Percentiles rank a stretch among this genome's conserved stretches.
These are phyloP conservation scores for Cynocephalus volans DNA, from an alignment of 2,113 vertebrate species.

Conservation along the genomic window DNA sequence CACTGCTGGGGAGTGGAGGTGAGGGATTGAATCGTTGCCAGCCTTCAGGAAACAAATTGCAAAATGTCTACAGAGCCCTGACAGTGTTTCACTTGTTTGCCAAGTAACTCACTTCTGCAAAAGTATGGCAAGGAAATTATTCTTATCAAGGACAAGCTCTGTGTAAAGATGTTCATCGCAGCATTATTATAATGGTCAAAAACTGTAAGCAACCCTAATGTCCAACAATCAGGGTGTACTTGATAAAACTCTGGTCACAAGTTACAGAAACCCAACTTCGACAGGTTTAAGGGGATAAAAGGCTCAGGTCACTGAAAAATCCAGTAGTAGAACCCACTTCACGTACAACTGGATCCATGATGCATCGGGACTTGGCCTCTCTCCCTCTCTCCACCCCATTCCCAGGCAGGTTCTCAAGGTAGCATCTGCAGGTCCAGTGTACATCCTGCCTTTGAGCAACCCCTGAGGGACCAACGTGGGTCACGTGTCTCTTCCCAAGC, in stretches of 20 bases:
- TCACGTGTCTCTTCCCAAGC: not conserved
- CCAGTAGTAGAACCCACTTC: not conserved
- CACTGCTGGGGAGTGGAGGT: too few species aligned
- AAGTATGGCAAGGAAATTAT: not conserved
- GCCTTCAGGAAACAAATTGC: not conserved
- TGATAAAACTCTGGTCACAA: not conserved
- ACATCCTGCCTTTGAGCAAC: not conserved
- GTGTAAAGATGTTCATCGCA: not conserved
- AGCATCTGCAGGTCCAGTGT: too few species aligned
- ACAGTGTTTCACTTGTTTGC: not conserved
- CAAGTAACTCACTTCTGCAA: not conserved
- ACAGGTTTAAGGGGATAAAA: not conserved
- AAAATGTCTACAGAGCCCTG: not conserved
- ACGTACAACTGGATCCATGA: not conserved
- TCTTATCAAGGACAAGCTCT: not conserved
- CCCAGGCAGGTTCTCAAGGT: not conserved
- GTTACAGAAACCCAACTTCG: not conserved
- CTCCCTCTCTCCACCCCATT: rapidly evolving
- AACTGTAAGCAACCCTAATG: not conserved
- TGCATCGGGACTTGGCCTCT: too few species aligned
- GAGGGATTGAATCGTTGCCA: too few species aligned
- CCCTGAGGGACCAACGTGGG: not conserved
- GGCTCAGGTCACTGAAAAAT: not conserved
- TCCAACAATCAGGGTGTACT: not conserved
- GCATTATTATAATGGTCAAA: not conserved